phyloP scores from a whole-genome alignment of 2,113 vertebrate species.

The Rhinolophus ferrumequinum region DNA sequence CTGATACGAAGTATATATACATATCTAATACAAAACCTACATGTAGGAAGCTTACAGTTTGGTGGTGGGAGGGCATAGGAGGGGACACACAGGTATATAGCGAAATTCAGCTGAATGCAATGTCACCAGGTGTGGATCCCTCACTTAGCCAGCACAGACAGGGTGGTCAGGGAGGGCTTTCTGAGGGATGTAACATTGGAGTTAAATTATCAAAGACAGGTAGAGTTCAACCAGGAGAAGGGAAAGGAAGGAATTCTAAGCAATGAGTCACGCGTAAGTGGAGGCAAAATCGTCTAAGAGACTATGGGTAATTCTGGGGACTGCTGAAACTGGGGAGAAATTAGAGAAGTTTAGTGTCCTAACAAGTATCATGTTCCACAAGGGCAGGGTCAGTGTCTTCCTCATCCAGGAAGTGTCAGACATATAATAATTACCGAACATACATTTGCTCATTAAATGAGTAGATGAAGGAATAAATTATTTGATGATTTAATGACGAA shows the following conservation, averaged over 20 bases:
- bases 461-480: background rate
- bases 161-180: background rate
- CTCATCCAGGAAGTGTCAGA: accelerated
- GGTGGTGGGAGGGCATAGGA: background rate
- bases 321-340: background rate
- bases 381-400: accelerated
- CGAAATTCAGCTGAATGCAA: background rate
- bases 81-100: accelerated
- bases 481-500: background rate
- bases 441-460: background rate
- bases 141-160: background rate
- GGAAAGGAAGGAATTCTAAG: background rate
- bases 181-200: background rate
- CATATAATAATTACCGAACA: background rate
- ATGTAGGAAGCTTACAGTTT: background rate
- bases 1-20: background rate
- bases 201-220: background rate
- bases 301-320: background rate
- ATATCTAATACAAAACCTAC: background rate
- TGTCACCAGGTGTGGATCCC: accelerated
- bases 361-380: accelerated
- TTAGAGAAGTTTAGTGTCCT: background rate
- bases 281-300: background rate
- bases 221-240: background rate
- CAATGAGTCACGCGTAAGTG: background rate